These are phyloP conservation scores for Alviniconcha strummeri DNA, from an alignment of 2,888 invertebrate genomes.

Conservation along the genomic window DNA sequence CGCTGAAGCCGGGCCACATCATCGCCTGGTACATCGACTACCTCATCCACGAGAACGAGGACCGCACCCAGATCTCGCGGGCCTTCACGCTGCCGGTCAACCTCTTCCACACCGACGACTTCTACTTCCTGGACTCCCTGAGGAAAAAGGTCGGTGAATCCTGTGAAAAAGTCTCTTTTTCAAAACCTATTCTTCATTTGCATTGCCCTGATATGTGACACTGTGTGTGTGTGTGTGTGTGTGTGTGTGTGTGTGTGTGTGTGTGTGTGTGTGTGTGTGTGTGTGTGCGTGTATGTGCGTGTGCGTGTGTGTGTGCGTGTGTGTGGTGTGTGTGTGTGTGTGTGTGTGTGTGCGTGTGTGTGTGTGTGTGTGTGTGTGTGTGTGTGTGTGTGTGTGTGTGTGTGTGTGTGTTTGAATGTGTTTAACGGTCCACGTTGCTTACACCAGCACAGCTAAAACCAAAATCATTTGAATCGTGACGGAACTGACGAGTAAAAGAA, in stretches of 20 bases:
- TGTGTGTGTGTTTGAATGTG: too few relatives aligned
- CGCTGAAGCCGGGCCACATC: conserved; percentile 42
- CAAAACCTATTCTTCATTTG: not conserved
- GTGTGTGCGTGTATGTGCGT: too few relatives aligned
- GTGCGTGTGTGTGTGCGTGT: too few relatives aligned
- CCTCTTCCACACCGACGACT: conserved; percentile 64
- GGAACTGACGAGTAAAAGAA: too few relatives aligned
- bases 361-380: too few relatives aligned
- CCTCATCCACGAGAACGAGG: conserved; percentile 65
- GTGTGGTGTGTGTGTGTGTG: too few relatives aligned
- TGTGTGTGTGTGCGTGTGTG: too few relatives aligned
- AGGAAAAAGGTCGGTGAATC: conserved; percentile 42
- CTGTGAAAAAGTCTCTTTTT: not conserved
- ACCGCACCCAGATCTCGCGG: conserved; percentile 66
- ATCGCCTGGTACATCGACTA: conserved; percentile 62
- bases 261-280: not conserved
- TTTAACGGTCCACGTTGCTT: too few relatives aligned
- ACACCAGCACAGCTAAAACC: too few relatives aligned
- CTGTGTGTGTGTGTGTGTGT: not conserved
- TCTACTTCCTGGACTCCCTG: conserved; percentile 63
- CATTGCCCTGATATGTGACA: not conserved
- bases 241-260: not conserved
- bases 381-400: too few relatives aligned
- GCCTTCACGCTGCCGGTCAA: conserved; percentile 61
- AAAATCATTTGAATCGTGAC: too few relatives aligned